A percentile compares a stretch with the other conserved stretches of the same genome.
Conservation (phyloP, 2,797 vertebrate species). For the Lemur catta region DNA sequence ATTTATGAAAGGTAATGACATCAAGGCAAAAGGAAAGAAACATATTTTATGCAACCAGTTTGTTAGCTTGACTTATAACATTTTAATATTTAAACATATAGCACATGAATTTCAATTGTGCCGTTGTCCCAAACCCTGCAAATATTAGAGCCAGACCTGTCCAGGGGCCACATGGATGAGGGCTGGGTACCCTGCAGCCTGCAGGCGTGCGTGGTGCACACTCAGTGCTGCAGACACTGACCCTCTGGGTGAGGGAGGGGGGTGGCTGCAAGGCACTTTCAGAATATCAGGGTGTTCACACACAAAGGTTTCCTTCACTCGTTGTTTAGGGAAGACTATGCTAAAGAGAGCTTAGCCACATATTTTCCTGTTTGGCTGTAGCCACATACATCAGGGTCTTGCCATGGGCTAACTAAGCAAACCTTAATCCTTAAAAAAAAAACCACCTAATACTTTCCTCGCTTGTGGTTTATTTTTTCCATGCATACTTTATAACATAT, state of each 20-base stretch:
- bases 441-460: background rate
- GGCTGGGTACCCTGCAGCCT: background rate
- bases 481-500: background rate
- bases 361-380: background rate
- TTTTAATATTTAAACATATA: background rate
- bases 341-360: background rate
- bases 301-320: background rate
- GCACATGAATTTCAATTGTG: background rate
- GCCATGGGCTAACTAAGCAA: background rate
- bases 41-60: background rate
- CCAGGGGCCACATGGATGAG: background rate
- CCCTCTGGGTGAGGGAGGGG: background rate
- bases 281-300: background rate
- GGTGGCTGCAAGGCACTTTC: background rate
- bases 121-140: background rate
- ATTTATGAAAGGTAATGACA: background rate
- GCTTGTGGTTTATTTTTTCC: constrained; percentile 46
- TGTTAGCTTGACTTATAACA: constrained; percentile 9
- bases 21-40: background rate
- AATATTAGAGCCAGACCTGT: background rate
- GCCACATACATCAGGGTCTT: background rate
- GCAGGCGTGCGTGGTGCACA: background rate
- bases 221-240: background rate
- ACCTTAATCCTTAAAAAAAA: background rate
- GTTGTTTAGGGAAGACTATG: background rate